Evolutionary conservation across 2,797 vertebrate genomes (phyloP).

Genomic region (Fistularia commersonii): DNA sequence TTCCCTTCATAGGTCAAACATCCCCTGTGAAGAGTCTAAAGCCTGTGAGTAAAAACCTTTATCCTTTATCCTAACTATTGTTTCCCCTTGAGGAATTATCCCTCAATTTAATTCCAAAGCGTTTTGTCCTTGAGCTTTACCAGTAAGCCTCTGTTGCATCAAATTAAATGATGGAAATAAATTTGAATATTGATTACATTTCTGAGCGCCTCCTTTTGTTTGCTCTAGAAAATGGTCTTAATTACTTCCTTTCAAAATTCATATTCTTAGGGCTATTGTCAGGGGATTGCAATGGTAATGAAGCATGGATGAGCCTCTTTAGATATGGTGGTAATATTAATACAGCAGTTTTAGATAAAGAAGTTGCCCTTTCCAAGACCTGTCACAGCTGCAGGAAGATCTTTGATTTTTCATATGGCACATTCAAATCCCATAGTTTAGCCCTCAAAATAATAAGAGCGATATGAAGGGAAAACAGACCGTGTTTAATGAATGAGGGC

Average conservation of each 20-base stretch:
- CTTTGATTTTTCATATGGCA: slow-evolving; percentile 22
- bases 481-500: slow-evolving; percentile 3
- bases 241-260: slow-evolving; percentile 64
- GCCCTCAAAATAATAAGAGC: slow-evolving; percentile 27
- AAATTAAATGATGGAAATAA: slow-evolving; percentile 68
- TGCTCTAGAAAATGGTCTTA: slow-evolving; percentile 63
- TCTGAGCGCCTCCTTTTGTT: slow-evolving; percentile 64
- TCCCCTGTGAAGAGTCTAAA: slow-evolving; percentile 91
- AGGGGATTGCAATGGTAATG: slow-evolving; percentile 64
- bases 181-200: slow-evolving; percentile 74
- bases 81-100: slow-evolving; percentile 28
- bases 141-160: slow-evolving; percentile 51
- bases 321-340: slow-evolving; percentile 58
- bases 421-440: slow-evolving; percentile 23
- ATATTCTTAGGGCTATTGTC: slow-evolving; percentile 60
- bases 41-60: slow-evolving; percentile 74
- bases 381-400: slow-evolving; percentile 36
- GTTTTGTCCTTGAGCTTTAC: slow-evolving; percentile 60
- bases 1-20: slow-evolving; percentile 83
- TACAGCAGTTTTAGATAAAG: slow-evolving; percentile 60
- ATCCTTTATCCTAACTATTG: slow-evolving; percentile 21
- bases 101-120: slow-evolving; percentile 52
- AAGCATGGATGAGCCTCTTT: slow-evolving; percentile 64
- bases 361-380: slow-evolving; percentile 49
- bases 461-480: slow-evolving; percentile 19